phyloP scores from a whole-genome alignment of 1,140 invertebrate species.

The Dreissena polymorpha region DNA sequence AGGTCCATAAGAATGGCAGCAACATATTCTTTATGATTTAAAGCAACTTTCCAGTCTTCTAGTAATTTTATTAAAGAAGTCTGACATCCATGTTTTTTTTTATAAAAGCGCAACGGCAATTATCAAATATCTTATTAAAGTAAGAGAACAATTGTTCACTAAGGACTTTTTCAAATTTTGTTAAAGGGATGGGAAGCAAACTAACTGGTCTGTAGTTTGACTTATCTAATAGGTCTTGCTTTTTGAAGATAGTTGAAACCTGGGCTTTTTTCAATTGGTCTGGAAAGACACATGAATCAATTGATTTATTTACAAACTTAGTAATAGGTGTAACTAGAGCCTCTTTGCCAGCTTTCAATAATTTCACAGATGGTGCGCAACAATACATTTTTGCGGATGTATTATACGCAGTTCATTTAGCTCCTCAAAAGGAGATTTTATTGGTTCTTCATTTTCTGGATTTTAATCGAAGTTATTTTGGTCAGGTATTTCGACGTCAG shows the following conservation, averaged over 20 bases:
- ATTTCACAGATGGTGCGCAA: background rate
- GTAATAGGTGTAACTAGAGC: too few relatives aligned
- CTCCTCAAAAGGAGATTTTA: too few relatives aligned
- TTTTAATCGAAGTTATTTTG: too few relatives aligned
- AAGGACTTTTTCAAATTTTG: slow-evolving; percentile 12
- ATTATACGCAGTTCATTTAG: too few relatives aligned
- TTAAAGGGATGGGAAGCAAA: background rate
- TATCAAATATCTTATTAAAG: background rate
- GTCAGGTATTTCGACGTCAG: too few relatives aligned
- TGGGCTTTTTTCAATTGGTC: background rate
- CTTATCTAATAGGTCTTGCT: background rate
- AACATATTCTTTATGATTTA: slow-evolving; percentile 13
- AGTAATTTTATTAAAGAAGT: background rate
- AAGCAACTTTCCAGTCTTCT: slow-evolving; percentile 6
- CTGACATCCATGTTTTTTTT: background rate
- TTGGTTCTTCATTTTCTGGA: too few relatives aligned
- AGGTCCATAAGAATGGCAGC: slow-evolving; percentile 11
- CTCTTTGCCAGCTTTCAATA: background rate
- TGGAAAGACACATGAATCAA: background rate
- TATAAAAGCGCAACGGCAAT: slow-evolving; percentile 17
- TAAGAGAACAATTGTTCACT: too few relatives aligned
- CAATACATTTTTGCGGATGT: too few relatives aligned
- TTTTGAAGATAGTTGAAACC: background rate
- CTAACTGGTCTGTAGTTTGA: slow-evolving; percentile 17
- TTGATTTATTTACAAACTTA: background rate